These are phyloP conservation scores for Tachysurus vachellii DNA, from an alignment of 2,113 vertebrate species.

Conservation along the genomic window DNA sequence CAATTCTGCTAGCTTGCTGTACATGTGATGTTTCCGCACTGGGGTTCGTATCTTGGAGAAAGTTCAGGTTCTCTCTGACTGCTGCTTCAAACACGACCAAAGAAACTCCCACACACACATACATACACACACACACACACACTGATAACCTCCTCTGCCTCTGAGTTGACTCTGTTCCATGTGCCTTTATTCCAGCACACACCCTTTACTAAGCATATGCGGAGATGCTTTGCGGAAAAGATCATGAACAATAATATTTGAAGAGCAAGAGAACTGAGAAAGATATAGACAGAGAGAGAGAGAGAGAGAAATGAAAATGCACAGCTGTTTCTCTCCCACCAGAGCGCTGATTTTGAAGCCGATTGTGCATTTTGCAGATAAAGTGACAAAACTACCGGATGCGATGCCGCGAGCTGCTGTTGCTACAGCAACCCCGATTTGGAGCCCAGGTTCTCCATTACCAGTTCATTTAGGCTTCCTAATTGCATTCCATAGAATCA, in stretches of 20 bases:
- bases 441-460: slow-evolving; percentile 99
- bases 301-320: slow-evolving; percentile 20
- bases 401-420: slow-evolving; percentile 95
- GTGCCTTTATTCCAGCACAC: slow-evolving; percentile 46
- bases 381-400: slow-evolving; percentile 99
- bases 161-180: slow-evolving; percentile 52
- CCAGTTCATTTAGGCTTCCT: slow-evolving; percentile 99
- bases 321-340: slow-evolving; percentile 87
- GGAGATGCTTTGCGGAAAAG: slow-evolving; percentile 30
- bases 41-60: slow-evolving; percentile 16
- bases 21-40: slow-evolving; percentile 13
- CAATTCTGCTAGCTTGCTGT: not conserved
- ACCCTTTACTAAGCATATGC: slow-evolving; percentile 33
- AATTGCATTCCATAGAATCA: slow-evolving; percentile 99
- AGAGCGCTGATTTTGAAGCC: slow-evolving; percentile 95
- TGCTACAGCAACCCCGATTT: slow-evolving; percentile 96
- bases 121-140: slow-evolving; percentile 48
- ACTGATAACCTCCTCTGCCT: slow-evolving; percentile 45
- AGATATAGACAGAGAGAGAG: slow-evolving; percentile 11
- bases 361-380: slow-evolving; percentile 99
- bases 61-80: slow-evolving; percentile 17
- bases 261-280: not conserved
- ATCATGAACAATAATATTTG: slow-evolving; percentile 37
- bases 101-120: slow-evolving; percentile 44
- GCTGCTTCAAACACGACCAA: slow-evolving; percentile 41